These are phyloP conservation scores for Trichonephila clavata DNA, from an alignment of 1,140 invertebrate genomes.

Conservation along the genomic window DNA sequence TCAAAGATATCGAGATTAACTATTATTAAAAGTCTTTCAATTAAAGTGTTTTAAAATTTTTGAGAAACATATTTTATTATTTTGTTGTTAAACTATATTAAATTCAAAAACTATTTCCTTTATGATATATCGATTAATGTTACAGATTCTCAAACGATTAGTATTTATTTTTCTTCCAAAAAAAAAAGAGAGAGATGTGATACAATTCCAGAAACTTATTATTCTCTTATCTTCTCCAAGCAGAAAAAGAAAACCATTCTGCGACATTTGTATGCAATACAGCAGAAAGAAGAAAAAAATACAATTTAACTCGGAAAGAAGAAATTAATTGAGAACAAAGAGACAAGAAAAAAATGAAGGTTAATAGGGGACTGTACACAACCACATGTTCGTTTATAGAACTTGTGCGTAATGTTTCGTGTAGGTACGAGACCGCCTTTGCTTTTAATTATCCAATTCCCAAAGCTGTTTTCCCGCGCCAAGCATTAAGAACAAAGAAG, in stretches of 20 bases:
- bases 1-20: too few relatives aligned
- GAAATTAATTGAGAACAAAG: conserved; percentile 66
- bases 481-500: conserved; percentile 74
- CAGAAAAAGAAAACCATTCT: background rate
- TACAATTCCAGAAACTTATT: conserved; percentile 6
- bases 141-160: too few relatives aligned
- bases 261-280: background rate
- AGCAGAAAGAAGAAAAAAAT: conserved; percentile 21
- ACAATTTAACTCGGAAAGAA: conserved; percentile 52
- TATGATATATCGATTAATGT: too few relatives aligned
- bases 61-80: too few relatives aligned
- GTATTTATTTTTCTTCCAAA: background rate
- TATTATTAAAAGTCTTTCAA: too few relatives aligned
- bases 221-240: background rate
- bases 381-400: conserved; percentile 66
- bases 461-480: conserved; percentile 72
- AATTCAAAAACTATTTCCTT: too few relatives aligned
- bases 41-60: too few relatives aligned
- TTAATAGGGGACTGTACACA: conserved; percentile 46
- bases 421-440: conserved; percentile 51
- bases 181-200: background rate
- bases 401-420: conserved; percentile 74
- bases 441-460: conserved; percentile 75
- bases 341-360: conserved; percentile 37
- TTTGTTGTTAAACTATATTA: too few relatives aligned